Evolutionary conservation across 2,888 invertebrate species (phyloP).

Genomic region (Sepiola atlantica): DNA sequence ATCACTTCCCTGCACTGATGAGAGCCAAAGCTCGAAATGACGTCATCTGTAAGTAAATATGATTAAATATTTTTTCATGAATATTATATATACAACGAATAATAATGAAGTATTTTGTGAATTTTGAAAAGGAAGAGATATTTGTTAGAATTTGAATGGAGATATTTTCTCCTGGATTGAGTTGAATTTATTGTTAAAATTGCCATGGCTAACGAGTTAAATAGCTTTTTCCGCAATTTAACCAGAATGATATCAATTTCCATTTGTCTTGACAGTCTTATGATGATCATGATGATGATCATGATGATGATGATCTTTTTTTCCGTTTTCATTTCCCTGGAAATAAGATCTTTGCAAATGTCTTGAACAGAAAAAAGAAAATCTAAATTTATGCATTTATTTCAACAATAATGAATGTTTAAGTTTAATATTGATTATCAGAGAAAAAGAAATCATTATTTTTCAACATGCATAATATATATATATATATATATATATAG

Average conservation of each 20-base stretch:
- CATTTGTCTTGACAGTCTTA: background rate
- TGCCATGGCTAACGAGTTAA: background rate
- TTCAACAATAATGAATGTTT: background rate
- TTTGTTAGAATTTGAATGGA: background rate
- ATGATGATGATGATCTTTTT: background rate
- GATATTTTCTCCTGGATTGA: background rate
- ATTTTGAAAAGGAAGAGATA: background rate
- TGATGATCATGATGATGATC: background rate
- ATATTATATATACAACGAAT: too few relatives aligned
- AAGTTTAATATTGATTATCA: background rate
- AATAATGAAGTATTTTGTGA: background rate
- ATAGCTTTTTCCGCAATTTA: background rate
- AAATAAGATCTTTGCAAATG: background rate
- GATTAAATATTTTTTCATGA: too few relatives aligned
- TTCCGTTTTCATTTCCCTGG: background rate
- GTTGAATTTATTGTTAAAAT: slow-evolving; percentile 32
- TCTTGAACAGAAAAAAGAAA: background rate
- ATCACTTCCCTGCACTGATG: too few relatives aligned
- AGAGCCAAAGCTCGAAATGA: too few relatives aligned
- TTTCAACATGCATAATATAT: too few relatives aligned
- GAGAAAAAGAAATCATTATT: background rate
- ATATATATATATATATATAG: too few relatives aligned
- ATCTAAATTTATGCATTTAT: background rate
- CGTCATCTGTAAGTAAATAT: too few relatives aligned
- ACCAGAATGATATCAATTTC: background rate